A percentile compares a stretch with the other conserved stretches of the same genome.
Evolutionary conservation across 2,797 vertebrate genomes (phyloP).

Genomic region (Adelosebastes latens): DNA sequence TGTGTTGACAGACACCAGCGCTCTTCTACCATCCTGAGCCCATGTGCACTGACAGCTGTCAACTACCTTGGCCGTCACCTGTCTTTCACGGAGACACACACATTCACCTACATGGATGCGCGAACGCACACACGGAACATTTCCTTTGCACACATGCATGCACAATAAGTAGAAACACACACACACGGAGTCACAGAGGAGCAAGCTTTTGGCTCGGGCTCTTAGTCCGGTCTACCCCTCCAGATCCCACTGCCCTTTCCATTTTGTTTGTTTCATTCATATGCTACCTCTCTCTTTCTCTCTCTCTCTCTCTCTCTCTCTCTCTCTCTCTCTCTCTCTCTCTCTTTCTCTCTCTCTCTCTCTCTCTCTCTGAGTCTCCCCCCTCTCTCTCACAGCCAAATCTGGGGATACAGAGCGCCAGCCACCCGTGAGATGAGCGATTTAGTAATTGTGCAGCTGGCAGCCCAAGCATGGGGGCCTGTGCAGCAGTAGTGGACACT

Average conservation of each 20-base stretch:
- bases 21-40: constrained; percentile 44
- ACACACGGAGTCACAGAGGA: constrained; percentile 19
- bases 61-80: constrained; percentile 71
- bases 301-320: neutral
- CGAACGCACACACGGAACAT: constrained; percentile 10
- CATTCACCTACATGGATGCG: constrained; percentile 15
- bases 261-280: constrained; percentile 35
- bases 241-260: constrained; percentile 25
- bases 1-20: constrained; percentile 63
- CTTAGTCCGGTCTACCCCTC: constrained; percentile 20
- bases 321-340: neutral
- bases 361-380: no score
- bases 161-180: neutral
- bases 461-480: constrained; percentile 55
- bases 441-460: constrained; percentile 82
- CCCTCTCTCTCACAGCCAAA: constrained; percentile 42
- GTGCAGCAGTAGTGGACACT: constrained; percentile 58
- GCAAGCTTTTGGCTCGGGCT: constrained; percentile 16
- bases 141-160: constrained; percentile 9
- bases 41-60: constrained; percentile 76
- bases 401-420: constrained; percentile 62
- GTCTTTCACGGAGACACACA: constrained; percentile 45
- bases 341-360: neutral
- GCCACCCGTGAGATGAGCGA: constrained; percentile 80
- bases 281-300: neutral